Evolutionary conservation across 2,113 vertebrate genomes (phyloP).

Genomic region (Dasypus novemcinctus): DNA sequence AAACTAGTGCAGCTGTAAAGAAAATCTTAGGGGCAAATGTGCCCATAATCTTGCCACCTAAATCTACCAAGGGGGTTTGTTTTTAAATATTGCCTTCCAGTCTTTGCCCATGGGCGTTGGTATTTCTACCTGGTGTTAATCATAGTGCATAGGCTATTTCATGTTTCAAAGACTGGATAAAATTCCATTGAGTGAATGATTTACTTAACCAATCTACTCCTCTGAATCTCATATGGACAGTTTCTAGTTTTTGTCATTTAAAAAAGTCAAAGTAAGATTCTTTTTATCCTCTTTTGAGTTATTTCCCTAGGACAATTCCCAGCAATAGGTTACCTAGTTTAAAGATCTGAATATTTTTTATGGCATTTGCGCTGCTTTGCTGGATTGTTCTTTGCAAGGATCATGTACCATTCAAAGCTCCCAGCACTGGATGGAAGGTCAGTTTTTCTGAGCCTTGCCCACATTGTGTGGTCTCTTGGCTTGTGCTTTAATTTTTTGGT

Average conservation of each 20-base stretch:
- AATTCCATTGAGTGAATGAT: not conserved
- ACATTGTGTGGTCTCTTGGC: too few relatives aligned
- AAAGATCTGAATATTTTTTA: not conserved
- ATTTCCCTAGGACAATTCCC: not conserved
- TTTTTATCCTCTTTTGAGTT: not conserved
- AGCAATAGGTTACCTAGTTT: not conserved
- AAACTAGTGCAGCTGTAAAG: not conserved
- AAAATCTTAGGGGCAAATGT: constrained; percentile 15
- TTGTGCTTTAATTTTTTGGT: not conserved
- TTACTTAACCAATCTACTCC: not conserved
- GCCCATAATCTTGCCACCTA: not conserved
- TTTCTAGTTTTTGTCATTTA: not conserved
- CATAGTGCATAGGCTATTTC: not conserved
- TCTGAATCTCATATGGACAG: not conserved
- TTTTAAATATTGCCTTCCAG: not conserved
- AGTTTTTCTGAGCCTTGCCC: not conserved
- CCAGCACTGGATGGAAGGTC: not conserved
- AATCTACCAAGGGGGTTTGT: constrained; percentile 26
- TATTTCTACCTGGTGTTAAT: not conserved
- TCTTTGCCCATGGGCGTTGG: not conserved
- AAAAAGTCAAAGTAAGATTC: not conserved
- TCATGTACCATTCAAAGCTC: accelerated
- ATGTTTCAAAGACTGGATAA: not conserved
- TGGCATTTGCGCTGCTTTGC: not conserved
- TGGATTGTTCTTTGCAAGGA: not conserved